A percentile compares a stretch with the other conserved stretches of the same genome.
Conservation (phyloP, 2,797 vertebrate genomes). For the Percopsis omiscomaycus region DNA sequence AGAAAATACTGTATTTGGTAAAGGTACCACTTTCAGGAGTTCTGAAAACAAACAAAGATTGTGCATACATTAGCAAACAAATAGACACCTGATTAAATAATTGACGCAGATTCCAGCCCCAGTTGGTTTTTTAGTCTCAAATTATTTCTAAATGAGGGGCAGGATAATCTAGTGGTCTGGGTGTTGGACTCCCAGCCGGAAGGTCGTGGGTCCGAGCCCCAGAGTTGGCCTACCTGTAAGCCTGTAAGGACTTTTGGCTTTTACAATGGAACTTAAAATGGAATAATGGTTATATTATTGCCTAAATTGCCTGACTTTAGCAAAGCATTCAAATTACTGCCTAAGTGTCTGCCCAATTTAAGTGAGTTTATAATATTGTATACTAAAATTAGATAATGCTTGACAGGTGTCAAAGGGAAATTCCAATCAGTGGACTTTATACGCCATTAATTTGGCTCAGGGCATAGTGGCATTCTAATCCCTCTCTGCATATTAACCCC, state of each 20-base stretch:
- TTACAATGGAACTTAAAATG: too few relatives aligned
- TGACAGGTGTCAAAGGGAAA: constrained; percentile 18
- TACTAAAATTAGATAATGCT: neutral
- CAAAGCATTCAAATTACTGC: too few relatives aligned
- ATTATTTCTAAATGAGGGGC: neutral
- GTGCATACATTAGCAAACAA: too few relatives aligned
- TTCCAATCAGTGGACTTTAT: constrained; percentile 17
- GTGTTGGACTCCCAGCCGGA: neutral
- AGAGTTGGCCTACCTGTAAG: neutral
- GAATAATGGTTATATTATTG: too few relatives aligned
- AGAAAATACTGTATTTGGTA: too few relatives aligned
- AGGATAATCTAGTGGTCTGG: neutral
- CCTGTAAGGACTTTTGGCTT: neutral
- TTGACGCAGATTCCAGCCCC: too few relatives aligned
- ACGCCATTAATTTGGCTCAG: constrained; percentile 29
- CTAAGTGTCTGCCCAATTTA: too few relatives aligned
- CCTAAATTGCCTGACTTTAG: too few relatives aligned
- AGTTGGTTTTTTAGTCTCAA: too few relatives aligned
- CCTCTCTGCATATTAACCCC: constrained; percentile 53
- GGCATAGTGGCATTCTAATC: constrained; percentile 40
- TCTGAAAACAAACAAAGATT: too few relatives aligned
- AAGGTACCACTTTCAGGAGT: too few relatives aligned
- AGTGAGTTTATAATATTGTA: constrained; percentile 5
- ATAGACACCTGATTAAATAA: too few relatives aligned
- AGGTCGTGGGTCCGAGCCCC: neutral